Base-by-base conservation (phyloP, 2,888 invertebrate species). In the Cacoxenus indagator region DNA sequence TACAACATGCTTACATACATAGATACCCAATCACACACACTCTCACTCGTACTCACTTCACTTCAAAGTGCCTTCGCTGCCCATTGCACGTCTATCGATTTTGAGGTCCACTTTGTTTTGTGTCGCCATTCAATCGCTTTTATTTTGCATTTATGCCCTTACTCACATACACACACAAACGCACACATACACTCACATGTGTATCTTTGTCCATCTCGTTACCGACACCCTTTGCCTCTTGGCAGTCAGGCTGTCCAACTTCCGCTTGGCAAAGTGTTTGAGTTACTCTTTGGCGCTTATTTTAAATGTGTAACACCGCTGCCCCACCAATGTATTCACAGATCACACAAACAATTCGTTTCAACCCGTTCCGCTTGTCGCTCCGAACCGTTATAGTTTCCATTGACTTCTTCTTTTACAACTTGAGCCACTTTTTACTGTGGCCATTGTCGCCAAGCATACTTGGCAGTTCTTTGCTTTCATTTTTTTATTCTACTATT, bases 111-210 rank as follows among this genome's bases (percentile, higher is more conserved):
- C 31, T 65, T 65, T 65, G 65, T 65, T 45, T 29, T 45, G 82
- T 83, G 83, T 83, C 80, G 82, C 82, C 83, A 78, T 83, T 79
- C 80, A 76, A 78, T 75, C 75, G 82, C 73, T 76, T 81, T 81
- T 81, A 81, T 83, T 81, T 83, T 75, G 76, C 78, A 76, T 82
- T 82, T 82, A 83, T 81, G 75, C 78, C 67, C 68, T 19, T 64
- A 68, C 55, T 27, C 69, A 59, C 73, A 75, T 70, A 78, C 72
- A 67, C 57, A 45, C 37, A 46, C 27, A 31, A 27, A 46, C 67
- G 43, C 43, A 27, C 43, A 22, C 57, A n/a, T 51, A 22, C 57
- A 27, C 64, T 55, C 68, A 26, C 46, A 19, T 31, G 24, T 4
- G 11, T 24, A 26, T 14, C 22, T 31, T n/a, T 62, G 11, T 29